Evolutionary conservation across 2,113 vertebrate species (phyloP).

Genomic region (Bos taurus): ARS-UCD2.0 NC_037332.1:97065001-97065500

Average conservation of each 20-base stretch:
- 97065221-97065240: neutral
- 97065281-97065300: neutral
- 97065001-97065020: neutral
- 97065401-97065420: neutral
- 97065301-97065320: neutral
- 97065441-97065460: neutral
- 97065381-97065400: neutral
- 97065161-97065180: neutral
- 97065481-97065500: neutral
- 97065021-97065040: neutral
- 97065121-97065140: neutral
- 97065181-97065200: neutral
- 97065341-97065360: neutral
- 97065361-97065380: neutral
- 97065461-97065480: neutral
- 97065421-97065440: neutral
- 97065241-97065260: neutral
- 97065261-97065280: neutral
- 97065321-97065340: neutral
- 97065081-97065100: neutral
- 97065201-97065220: neutral
- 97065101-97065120: neutral
- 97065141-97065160: neutral
- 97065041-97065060: neutral
- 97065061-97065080: neutral